Base-by-base conservation (phyloP, 2,113 vertebrate genomes). In the Bombycilla garrulus region DNA sequence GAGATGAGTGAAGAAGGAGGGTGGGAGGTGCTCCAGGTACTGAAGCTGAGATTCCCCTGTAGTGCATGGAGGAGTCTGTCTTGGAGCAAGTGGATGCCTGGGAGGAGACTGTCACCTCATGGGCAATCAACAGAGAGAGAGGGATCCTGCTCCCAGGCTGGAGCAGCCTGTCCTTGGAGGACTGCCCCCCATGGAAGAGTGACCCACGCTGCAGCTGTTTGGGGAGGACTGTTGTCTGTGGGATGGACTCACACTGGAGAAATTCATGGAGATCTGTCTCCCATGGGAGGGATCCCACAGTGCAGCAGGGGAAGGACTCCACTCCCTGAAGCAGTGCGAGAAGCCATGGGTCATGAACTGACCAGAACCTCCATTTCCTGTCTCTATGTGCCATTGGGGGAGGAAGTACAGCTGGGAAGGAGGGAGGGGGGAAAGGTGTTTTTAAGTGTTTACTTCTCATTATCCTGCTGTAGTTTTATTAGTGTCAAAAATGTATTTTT, bases 381-480 rank as follows among this genome's bases (percentile, higher is more conserved):
- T 36, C n/a, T 22, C 45, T 25, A 1, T 69, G 25, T 2, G 2
- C 33, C 1, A 1, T 44, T 48, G 17, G 12, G 18, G 13, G 0
- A 15, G 25, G 18, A 36, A 8, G 19, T 12, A 36, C 13, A 38
- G 35, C 26, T 51, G 20, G 20, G 35, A 70, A 51, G 48, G 26
- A 51, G 20, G 2, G 5, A 29, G 26, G 20, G 15, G 26, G 3
- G 28, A 11, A 31, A 38, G 4, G 11, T 13, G 6, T 31, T 70
- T 70, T 31, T 24, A 71, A 40, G 35, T 21, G 11, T 40, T 71
- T 19, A 24, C 11, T 53, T 71, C 28, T 71, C 36, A 24, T 24
- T 40, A 24, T 40, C 67, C 48, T 53, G 48, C 26, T 33, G 15
- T 53, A 18, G 33, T 53, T 40, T 53, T 25, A 19, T 72, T 42